These are phyloP conservation scores for Pediacus dermestoides DNA, from an alignment of 2,888 invertebrate species.

Conservation along the genomic window DNA sequence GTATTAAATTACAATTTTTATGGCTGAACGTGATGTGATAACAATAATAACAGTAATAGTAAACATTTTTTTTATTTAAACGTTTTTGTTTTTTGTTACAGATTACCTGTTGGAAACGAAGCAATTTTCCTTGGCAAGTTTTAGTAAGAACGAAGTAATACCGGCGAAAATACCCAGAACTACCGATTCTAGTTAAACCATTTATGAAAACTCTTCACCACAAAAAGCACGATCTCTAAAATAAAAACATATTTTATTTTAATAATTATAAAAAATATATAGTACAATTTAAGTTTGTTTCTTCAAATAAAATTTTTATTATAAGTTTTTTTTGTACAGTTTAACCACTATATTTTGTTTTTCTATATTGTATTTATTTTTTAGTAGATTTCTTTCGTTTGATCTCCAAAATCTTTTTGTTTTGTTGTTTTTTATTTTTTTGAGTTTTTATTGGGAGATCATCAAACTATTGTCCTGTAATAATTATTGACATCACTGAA, in stretches of 20 bases:
- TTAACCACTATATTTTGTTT: constrained; percentile 27
- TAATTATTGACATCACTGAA: no score
- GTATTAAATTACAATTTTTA: no score
- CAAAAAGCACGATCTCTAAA: constrained; percentile 38
- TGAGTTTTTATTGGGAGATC: no score
- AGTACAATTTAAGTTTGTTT: constrained; percentile 39
- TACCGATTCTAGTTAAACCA: constrained; percentile 39
- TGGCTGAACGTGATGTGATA: no score
- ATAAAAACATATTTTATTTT: constrained; percentile 32
- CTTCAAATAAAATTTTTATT: constrained; percentile 34
- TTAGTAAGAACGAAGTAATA: constrained; percentile 44
- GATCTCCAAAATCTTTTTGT: constrained; percentile 39
- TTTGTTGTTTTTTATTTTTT: no score
- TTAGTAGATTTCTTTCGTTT: constrained; percentile 36
- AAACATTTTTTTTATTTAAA: no score
- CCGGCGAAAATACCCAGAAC: constrained; percentile 49
- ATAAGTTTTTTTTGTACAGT: constrained; percentile 34
- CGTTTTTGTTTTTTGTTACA: constrained; percentile 51
- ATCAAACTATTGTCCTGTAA: no score
- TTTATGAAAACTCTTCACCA: no score
- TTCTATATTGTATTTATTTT: constrained; percentile 40
- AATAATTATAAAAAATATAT: constrained; percentile 27
- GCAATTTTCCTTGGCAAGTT: constrained; percentile 52
- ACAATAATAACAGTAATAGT: no score
- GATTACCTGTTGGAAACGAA: constrained; percentile 67